A percentile compares a stretch with the other conserved stretches of the same genome.
Evolutionary conservation across 2,797 vertebrate species (phyloP).

Genomic region (Denticeps clupeoides): DNA sequence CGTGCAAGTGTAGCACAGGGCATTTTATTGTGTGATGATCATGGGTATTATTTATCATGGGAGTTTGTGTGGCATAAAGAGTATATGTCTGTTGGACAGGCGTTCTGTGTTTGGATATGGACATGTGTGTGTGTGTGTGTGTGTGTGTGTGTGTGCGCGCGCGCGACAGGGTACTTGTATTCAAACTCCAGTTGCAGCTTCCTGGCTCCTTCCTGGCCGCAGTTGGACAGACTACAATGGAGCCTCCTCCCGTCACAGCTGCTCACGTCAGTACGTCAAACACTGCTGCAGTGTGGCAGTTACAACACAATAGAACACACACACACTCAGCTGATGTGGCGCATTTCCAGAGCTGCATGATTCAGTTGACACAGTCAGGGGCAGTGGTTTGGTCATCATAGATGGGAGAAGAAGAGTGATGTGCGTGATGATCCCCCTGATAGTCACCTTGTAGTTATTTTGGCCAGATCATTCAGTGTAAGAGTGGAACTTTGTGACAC

Average conservation of each 20-base stretch:
- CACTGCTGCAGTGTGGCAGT: slow-evolving; percentile 21
- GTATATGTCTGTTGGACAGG: background rate
- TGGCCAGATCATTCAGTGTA: too few species aligned
- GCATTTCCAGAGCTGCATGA: background rate
- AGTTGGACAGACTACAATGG: slow-evolving; percentile 52
- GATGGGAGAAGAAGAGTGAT: too few species aligned
- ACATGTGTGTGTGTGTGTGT: background rate
- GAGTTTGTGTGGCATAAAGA: background rate
- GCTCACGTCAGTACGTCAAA: slow-evolving; percentile 40
- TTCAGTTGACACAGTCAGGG: background rate
- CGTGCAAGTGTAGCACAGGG: slow-evolving; percentile 1
- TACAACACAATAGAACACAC: slow-evolving; percentile 21
- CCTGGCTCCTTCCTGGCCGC: slow-evolving; percentile 88
- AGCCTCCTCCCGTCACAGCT: slow-evolving; percentile 36
- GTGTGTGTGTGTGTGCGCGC: too few species aligned
- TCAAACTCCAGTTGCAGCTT: too few species aligned
- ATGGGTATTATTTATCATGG: background rate
- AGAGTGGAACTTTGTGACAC: too few species aligned
- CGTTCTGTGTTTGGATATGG: background rate
- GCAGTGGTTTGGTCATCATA: background rate
- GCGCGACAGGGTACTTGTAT: too few species aligned
- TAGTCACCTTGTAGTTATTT: too few species aligned
- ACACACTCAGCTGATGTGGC: background rate
- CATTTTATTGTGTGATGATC: background rate
- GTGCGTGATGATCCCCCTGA: too few species aligned